Evolutionary conservation across 1,140 invertebrate genomes (phyloP).

Genomic region (Linepithema humile): DNA sequence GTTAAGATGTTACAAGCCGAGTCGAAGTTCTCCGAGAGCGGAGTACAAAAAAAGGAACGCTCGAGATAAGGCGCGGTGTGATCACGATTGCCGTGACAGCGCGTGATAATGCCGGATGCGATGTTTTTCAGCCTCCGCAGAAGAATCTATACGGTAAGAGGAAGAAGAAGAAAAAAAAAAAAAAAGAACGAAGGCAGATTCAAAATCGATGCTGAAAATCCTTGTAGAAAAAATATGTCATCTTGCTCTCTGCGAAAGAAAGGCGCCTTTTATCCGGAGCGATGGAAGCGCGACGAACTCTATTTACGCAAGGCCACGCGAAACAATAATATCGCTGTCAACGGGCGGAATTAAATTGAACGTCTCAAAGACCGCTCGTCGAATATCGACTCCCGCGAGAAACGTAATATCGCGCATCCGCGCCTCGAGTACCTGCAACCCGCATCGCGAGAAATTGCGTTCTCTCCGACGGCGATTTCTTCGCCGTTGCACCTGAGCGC

Average conservation of each 20-base stretch:
- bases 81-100: background rate
- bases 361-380: slow-evolving; percentile 9
- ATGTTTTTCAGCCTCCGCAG: background rate
- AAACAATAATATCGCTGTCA: slow-evolving; percentile 10
- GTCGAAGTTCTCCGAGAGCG: slow-evolving; percentile 28
- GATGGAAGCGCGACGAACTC: background rate
- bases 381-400: slow-evolving; percentile 12
- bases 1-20: slow-evolving; percentile 18
- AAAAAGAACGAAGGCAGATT: no score
- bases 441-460: slow-evolving; percentile 26
- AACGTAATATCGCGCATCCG: slow-evolving; percentile 21
- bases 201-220: background rate
- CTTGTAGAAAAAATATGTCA: background rate
- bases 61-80: background rate
- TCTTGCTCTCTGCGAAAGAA: background rate
- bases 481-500: background rate
- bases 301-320: background rate
- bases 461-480: slow-evolving; percentile 21
- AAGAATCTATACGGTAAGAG: background rate
- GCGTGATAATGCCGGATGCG: background rate
- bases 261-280: background rate
- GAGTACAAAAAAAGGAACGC: background rate
- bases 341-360: slow-evolving; percentile 23
- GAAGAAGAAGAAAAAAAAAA: no score
- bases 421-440: background rate